A percentile compares a stretch with the other conserved stretches of the same genome.
Conservation (phyloP, 2,113 vertebrate species). For the Thunnus maccoyii region DNA sequence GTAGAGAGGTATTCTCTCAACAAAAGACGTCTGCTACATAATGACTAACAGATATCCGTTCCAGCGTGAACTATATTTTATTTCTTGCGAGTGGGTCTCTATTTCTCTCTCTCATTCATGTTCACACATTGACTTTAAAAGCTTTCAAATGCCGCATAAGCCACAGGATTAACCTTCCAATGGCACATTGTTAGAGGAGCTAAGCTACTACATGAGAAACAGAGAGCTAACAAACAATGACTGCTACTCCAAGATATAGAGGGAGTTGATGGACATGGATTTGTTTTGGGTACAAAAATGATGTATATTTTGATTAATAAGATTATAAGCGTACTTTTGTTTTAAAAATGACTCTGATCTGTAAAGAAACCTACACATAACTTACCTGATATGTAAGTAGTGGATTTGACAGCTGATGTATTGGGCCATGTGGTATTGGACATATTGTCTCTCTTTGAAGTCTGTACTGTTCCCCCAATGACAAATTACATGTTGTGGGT, state of each 20-base stretch:
- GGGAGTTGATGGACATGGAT: background rate
- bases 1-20: background rate
- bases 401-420: background rate
- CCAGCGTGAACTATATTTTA: background rate
- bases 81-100: background rate
- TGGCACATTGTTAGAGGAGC: slow-evolving; percentile 17
- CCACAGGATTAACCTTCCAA: slow-evolving; percentile 49
- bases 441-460: slow-evolving; percentile 30
- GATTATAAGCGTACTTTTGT: background rate
- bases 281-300: background rate
- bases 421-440: background rate
- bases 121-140: slow-evolving; percentile 42
- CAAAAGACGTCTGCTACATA: slow-evolving; percentile 19
- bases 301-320: background rate
- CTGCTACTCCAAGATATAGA: background rate
- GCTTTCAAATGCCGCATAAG: slow-evolving; percentile 47
- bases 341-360: slow-evolving; percentile 7
- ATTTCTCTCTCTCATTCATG: slow-evolving; percentile 12
- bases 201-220: slow-evolving; percentile 38
- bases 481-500: slow-evolving; percentile 56
- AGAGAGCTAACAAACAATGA: slow-evolving; percentile 18
- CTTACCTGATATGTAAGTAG: slow-evolving; percentile 1
- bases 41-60: slow-evolving; percentile 32
- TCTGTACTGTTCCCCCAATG: slow-evolving; percentile 15
- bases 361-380: slow-evolving; percentile 13